Evolutionary conservation across 2,888 invertebrate species (phyloP).

Genomic region (Epinotia nisella): DNA sequence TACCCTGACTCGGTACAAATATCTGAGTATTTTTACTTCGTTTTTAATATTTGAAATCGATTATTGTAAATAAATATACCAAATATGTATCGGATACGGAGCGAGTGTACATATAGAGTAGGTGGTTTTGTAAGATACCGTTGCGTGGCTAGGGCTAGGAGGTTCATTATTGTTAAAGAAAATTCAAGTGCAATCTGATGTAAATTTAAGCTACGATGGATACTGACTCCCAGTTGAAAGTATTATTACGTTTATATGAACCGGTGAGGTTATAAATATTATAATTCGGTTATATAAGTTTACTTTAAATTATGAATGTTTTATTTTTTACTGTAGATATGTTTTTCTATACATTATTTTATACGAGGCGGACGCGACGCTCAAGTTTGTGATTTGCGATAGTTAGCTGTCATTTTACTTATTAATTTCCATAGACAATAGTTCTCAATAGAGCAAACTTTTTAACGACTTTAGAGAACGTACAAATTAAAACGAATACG

Average conservation of each 20-base stretch:
- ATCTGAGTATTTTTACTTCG: slow-evolving; percentile 77
- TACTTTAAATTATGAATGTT: slow-evolving; percentile 82
- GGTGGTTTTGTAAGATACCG: slow-evolving; percentile 62
- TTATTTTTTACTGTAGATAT: slow-evolving; percentile 79
- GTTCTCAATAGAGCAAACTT: slow-evolving; percentile 35
- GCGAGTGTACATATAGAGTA: slow-evolving; percentile 72
- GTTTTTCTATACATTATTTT: slow-evolving; percentile 75
- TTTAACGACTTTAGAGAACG: slow-evolving; percentile 64
- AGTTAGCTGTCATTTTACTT: slow-evolving; percentile 55
- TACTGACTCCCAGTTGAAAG: slow-evolving; percentile 81
- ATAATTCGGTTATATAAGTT: slow-evolving; percentile 82
- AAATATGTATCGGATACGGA: slow-evolving; percentile 75
- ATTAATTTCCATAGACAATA: slow-evolving; percentile 51
- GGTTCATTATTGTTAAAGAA: slow-evolving; percentile 77
- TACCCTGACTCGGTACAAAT: slow-evolving; percentile 78
- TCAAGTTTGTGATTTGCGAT: slow-evolving; percentile 68
- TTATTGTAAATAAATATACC: slow-evolving; percentile 82
- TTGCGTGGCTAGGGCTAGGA: slow-evolving; percentile 58
- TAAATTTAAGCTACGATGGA: slow-evolving; percentile 78
- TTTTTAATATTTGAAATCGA: slow-evolving; percentile 60
- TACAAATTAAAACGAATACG: slow-evolving; percentile 77
- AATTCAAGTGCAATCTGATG: slow-evolving; percentile 82
- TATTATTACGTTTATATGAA: slow-evolving; percentile 84
- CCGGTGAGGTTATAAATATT: slow-evolving; percentile 83
- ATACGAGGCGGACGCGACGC: slow-evolving; percentile 64